Evolutionary conservation across 2,113 vertebrate species (phyloP), one percentile per base, ranked within the genome.

Genomic region (Ciconia maguari): DNA sequence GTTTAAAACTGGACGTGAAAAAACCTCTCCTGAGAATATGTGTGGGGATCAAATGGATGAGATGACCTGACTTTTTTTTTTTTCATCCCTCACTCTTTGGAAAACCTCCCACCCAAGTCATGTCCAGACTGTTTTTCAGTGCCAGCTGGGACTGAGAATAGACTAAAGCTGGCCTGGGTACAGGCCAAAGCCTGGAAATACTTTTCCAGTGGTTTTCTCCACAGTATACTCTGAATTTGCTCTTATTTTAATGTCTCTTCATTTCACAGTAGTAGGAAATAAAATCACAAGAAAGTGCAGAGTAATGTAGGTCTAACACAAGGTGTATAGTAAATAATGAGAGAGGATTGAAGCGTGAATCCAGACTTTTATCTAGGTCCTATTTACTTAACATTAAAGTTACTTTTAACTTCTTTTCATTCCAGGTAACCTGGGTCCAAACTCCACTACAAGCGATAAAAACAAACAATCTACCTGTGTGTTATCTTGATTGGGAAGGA

Each of bases 381-480:
- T 95, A 55, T 49, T 93, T 92, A 78, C 25, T 79, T 92, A 68
- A 74, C 16, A 36, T 87, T 93, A 93, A 76, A 57, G 19, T 84
- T 74, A 46, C 57, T 86, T 93, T 92, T 60, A 93, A 91, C 54
- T 86, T 96, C 82, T 92, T 93, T 90, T 95, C 54, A n/a, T 89
- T 97, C 51, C 91, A 97, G 97, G 96, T 94, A 97, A 95, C 64
- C 24, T n/a, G 49, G 80, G 92, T 95, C 93, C 96, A 96, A 97
- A 96, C 71, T 97, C 96, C 61, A 69, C 72, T 52, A 41, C 51
- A 4, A 96, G 93, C 0, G 96, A 96, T 62, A 98, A 96, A 97
- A 94, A 36, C 94, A 98, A 97, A 84, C 96, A 95, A 42, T 86
- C 97, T 82, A 46, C 90, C 54, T 98, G 97, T 90, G 96, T 98